A percentile compares a stretch with the other conserved stretches of the same genome.
Conservation (phyloP, 1,140 invertebrate genomes). For the Cyphomyrmex costatus region DNA sequence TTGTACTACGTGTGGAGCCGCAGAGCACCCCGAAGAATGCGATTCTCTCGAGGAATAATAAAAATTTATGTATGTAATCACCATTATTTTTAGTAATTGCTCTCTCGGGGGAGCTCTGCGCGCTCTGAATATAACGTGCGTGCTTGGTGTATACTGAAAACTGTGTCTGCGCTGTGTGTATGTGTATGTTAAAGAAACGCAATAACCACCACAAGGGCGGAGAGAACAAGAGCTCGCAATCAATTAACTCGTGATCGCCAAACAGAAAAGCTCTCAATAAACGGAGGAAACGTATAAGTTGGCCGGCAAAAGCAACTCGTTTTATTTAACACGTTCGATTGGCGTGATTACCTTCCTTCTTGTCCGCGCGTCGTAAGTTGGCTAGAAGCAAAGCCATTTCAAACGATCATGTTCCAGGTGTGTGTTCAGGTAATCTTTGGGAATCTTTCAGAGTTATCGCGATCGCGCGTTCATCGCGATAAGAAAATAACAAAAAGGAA, state of each 20-base stretch:
- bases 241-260: constrained; percentile 52
- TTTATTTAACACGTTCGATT: constrained; percentile 78
- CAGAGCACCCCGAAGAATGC: constrained; percentile 39
- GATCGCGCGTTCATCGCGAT: constrained; percentile 1
- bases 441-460: constrained; percentile 28
- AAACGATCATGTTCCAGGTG: constrained; percentile 83
- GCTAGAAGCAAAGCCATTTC: constrained; percentile 86
- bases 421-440: constrained; percentile 23
- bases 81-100: constrained; percentile 8
- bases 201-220: constrained; percentile 43
- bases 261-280: constrained; percentile 73
- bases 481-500: constrained; percentile 41
- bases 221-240: constrained; percentile 47
- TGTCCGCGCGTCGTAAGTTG: constrained; percentile 84
- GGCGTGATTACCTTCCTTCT: constrained; percentile 85
- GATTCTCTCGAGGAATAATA: not conserved
- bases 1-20: constrained; percentile 24
- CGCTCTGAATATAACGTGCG: constrained; percentile 22
- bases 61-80: constrained; percentile 24
- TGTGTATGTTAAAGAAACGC: constrained; percentile 49
- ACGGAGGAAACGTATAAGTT: constrained; percentile 66
- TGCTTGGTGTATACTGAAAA: constrained; percentile 17
- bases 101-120: constrained; percentile 37
- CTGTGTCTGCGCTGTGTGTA: constrained; percentile 40
- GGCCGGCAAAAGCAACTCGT: constrained; percentile 67